These are phyloP conservation scores for Mormyrus proboscirostris DNA, from an alignment of 2,797 vertebrate genomes.

Conservation along the genomic window DNA sequence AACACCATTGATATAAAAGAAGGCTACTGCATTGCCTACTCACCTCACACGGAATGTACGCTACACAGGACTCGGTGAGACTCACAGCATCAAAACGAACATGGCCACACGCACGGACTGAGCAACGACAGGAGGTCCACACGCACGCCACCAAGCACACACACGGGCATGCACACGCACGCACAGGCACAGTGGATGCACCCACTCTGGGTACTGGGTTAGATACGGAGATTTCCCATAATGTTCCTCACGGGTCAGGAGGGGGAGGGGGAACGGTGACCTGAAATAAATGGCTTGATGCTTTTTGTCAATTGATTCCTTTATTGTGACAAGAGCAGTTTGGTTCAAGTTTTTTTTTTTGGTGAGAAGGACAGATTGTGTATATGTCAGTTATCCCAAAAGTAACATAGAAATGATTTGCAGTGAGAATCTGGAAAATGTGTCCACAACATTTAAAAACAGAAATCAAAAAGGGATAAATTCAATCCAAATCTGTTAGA, in stretches of 20 bases:
- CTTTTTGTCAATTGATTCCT: background rate
- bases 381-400: background rate
- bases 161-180: conserved; percentile 15
- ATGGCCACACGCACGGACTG: conserved; percentile 43
- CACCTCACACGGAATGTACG: conserved; percentile 14
- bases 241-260: conserved; percentile 46
- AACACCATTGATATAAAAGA: conserved; percentile 1
- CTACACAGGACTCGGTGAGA: conserved; percentile 36
- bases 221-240: conserved; percentile 76
- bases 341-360: background rate
- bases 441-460: background rate
- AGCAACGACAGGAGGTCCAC: conserved; percentile 38
- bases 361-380: conserved; percentile 2
- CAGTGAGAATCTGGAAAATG: background rate
- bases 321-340: background rate
- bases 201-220: conserved; percentile 41
- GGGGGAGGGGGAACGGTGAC: conserved; percentile 38
- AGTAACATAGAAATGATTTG: background rate
- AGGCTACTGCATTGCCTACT: background rate
- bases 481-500: background rate
- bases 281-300: conserved; percentile 40
- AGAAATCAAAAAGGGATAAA: background rate
- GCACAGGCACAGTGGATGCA: conserved; percentile 26
- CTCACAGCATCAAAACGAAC: conserved; percentile 39
- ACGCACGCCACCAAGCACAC: conserved; percentile 21